Evolutionary conservation across 2,888 invertebrate species (phyloP).

Genomic region (Cremastinae sp.): DNA sequence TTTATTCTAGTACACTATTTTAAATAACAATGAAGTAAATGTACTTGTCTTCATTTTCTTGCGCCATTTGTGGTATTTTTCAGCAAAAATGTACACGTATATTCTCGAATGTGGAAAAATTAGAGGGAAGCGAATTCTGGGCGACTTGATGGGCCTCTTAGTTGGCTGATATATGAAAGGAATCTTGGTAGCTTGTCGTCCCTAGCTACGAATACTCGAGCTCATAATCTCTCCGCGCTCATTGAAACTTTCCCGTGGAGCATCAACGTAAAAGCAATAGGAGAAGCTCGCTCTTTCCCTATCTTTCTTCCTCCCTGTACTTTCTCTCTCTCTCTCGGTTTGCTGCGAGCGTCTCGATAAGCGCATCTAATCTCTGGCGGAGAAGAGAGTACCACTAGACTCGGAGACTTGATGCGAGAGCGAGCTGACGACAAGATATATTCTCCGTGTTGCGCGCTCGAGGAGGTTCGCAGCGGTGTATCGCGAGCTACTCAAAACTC

Average conservation of each 20-base stretch:
- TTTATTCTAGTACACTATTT: no score
- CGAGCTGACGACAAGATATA: slow-evolving; percentile 32
- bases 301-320: slow-evolving; percentile 19
- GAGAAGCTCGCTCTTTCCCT: background rate
- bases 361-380: slow-evolving; percentile 71
- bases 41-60: no score
- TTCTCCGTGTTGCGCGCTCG: background rate
- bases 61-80: no score
- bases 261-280: slow-evolving; percentile 70
- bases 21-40: no score
- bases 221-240: slow-evolving; percentile 74
- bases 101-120: no score
- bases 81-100: no score
- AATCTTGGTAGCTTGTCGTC: slow-evolving; percentile 42
- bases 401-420: slow-evolving; percentile 29
- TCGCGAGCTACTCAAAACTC: background rate
- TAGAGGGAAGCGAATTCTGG: no score
- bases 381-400: slow-evolving; percentile 27
- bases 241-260: slow-evolving; percentile 72
- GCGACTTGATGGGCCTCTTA: slow-evolving; percentile 46
- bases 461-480: slow-evolving; percentile 8
- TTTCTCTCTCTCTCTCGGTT: slow-evolving; percentile 18
- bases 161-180: slow-evolving; percentile 71
- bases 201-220: slow-evolving; percentile 66
- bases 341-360: slow-evolving; percentile 66